A percentile compares a stretch with the other conserved stretches of the same genome.
phyloP scores from a whole-genome alignment of 2,113 vertebrate genomes.

The Marmota flaviventris region DNA sequence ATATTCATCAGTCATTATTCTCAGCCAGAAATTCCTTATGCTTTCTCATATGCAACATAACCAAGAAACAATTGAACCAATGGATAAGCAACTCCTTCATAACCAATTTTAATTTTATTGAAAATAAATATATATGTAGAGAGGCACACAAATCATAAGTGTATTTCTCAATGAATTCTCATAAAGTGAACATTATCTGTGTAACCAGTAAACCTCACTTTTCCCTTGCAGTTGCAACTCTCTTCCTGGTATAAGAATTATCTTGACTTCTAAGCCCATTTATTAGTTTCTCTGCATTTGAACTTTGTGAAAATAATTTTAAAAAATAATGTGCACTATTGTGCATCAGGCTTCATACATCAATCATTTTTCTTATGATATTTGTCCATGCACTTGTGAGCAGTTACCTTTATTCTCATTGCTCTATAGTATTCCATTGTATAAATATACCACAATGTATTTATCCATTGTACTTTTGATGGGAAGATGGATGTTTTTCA shows the following conservation, averaged over 20 bases:
- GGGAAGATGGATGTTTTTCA: not conserved
- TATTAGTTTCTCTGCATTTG: slow-evolving; percentile 13
- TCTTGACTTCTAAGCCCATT: not conserved
- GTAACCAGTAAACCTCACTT: not conserved
- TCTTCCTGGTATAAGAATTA: not conserved
- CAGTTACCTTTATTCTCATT: not conserved
- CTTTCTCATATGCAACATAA: slow-evolving; percentile 58
- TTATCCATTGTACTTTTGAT: not conserved
- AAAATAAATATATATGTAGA: not conserved
- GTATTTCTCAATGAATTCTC: not conserved
- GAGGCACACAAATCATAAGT: slow-evolving; percentile 27
- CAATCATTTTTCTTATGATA: not conserved
- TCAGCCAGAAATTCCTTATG: slow-evolving; percentile 60
- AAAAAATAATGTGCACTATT: not conserved
- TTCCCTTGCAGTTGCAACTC: not conserved
- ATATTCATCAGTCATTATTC: slow-evolving; percentile 55
- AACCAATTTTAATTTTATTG: slow-evolving; percentile 29
- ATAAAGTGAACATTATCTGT: not conserved
- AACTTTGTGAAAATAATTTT: slow-evolving; percentile 7
- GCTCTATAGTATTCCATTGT: not conserved
- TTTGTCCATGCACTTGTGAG: not conserved
- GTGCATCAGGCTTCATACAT: not conserved
- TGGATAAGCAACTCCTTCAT: not conserved
- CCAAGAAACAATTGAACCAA: slow-evolving; percentile 47
- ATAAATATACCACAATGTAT: not conserved